Percentiles rank a stretch among this genome's conserved stretches.
Conservation (phyloP, 2,113 vertebrate genomes). For the Geococcyx californianus region DNA sequence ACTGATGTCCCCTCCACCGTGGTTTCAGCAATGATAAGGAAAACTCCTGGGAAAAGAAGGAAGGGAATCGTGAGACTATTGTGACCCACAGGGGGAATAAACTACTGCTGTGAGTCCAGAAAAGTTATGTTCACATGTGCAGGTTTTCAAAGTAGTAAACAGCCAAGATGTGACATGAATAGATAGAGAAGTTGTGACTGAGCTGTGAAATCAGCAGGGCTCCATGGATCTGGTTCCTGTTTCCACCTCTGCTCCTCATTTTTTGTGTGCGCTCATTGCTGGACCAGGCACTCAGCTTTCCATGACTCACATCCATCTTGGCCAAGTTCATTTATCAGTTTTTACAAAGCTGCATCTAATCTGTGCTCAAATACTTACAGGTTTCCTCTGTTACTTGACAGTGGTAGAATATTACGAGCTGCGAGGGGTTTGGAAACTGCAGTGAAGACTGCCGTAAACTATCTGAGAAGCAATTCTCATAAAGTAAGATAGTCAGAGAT, state of each 20-base stretch:
- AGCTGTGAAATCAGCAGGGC: background rate
- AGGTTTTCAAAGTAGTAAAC: background rate
- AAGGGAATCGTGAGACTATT: background rate
- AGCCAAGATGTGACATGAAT: accelerated
- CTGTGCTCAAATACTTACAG: background rate
- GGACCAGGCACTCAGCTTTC: background rate
- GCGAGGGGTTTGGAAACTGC: background rate
- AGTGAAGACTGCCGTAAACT: background rate
- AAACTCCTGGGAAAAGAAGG: background rate
- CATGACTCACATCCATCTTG: background rate
- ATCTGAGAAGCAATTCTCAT: background rate
- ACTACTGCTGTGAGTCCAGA: background rate
- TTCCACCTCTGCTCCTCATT: background rate
- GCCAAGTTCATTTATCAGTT: background rate
- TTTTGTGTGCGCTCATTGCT: background rate
- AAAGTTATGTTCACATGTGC: accelerated
- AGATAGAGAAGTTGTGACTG: background rate
- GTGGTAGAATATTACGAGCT: background rate
- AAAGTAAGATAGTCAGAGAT: background rate
- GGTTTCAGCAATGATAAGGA: background rate
- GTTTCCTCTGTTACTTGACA: background rate
- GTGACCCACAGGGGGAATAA: background rate
- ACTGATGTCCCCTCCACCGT: background rate
- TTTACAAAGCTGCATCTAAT: background rate
- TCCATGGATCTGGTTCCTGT: background rate